A percentile compares a stretch with the other conserved stretches of the same genome.
phyloP scores from a whole-genome alignment of 64 coral and sea anemone genomes.

The Dendronephthya gigantea region DNA sequence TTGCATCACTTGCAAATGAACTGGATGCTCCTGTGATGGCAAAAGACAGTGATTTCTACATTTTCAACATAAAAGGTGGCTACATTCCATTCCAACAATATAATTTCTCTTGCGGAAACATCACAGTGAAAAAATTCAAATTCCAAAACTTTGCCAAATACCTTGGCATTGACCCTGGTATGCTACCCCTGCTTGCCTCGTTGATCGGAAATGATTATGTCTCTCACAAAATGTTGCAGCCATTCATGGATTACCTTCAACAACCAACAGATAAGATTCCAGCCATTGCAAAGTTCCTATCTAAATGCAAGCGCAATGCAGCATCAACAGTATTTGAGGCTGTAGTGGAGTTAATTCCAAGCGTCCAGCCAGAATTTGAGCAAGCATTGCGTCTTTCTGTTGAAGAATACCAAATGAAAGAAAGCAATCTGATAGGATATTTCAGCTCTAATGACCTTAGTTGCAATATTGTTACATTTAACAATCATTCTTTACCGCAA shows the following conservation, averaged over 20 bases:
- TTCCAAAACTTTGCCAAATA: background rate
- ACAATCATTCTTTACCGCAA: background rate
- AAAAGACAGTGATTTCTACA: background rate
- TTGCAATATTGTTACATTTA: background rate
- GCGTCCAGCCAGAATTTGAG: background rate
- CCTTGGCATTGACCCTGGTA: background rate
- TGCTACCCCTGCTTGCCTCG: background rate
- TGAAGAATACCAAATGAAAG: background rate
- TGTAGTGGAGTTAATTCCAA: background rate
- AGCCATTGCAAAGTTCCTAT: background rate
- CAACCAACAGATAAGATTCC: background rate
- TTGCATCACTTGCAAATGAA: background rate
- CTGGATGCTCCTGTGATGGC: background rate
- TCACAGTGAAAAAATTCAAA: background rate
- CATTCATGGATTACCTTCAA: background rate
- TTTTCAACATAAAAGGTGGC: background rate
- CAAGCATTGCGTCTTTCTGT: background rate
- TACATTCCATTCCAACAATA: background rate
- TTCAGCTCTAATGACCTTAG: background rate
- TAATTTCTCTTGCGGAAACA: background rate
- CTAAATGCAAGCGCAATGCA: background rate
- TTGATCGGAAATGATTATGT: background rate
- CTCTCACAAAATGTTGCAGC: background rate
- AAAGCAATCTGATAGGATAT: background rate
- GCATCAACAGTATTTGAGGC: background rate